Conservation (phyloP, 2,797 vertebrate genomes). For the Thalassophryne amazonica region DNA sequence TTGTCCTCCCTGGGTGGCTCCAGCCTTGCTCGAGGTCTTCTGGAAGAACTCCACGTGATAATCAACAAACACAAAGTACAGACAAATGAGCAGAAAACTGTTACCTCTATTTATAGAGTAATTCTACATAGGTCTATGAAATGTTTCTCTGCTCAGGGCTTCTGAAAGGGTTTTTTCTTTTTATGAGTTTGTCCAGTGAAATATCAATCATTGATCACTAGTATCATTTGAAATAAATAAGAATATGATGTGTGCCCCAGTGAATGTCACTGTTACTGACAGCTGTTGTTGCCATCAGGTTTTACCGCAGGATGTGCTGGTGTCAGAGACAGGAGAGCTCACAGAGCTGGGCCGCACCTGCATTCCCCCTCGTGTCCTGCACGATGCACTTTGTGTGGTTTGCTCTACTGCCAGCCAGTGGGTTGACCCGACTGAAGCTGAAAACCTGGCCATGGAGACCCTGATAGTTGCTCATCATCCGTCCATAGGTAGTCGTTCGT, state of each 20-base stretch:
- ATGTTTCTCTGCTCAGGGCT: too few species aligned
- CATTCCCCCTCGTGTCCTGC: conserved; percentile 83
- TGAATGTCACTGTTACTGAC: neutral
- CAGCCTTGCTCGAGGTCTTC: conserved; percentile 85
- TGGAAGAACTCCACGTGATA: conserved; percentile 85
- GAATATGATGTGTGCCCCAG: too few species aligned
- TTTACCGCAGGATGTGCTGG: conserved; percentile 81
- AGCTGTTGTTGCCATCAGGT: conserved; percentile 69
- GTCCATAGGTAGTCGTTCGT: conserved; percentile 81
- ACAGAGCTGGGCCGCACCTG: conserved; percentile 85
- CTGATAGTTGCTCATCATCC: conserved; percentile 90
- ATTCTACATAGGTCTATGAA: too few species aligned
- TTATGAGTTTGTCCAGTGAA: too few species aligned
- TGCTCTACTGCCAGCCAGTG: conserved; percentile 84
- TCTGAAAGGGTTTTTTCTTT: too few species aligned
- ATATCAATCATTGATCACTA: too few species aligned
- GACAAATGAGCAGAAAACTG: too few species aligned
- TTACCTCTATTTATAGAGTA: too few species aligned
- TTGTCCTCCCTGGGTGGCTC: conserved; percentile 86
- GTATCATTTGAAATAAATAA: too few species aligned
- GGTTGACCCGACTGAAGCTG: conserved; percentile 76
- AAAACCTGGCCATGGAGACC: conserved; percentile 87
- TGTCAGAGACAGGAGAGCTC: conserved; percentile 85
- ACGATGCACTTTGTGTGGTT: conserved; percentile 84
- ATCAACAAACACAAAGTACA: conserved; percentile 90